These are phyloP conservation scores for Leucozona laternaria DNA, from an alignment of 2,888 invertebrate species.

Conservation along the genomic window DNA sequence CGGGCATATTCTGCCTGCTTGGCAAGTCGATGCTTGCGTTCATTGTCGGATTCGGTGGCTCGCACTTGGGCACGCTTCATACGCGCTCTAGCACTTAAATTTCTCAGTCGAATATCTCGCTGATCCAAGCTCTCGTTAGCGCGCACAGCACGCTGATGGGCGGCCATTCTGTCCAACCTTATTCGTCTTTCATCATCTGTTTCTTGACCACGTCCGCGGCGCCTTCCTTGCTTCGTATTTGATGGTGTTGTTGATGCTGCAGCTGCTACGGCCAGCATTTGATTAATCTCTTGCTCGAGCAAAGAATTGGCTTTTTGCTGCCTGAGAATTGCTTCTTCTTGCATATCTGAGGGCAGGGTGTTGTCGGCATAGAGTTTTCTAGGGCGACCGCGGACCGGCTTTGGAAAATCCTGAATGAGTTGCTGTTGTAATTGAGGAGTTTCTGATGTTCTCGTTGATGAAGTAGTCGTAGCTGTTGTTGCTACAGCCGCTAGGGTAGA, in stretches of 20 bases:
- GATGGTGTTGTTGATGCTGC: constrained; percentile 76
- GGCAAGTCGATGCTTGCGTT: constrained; percentile 81
- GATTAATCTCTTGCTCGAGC: constrained; percentile 83
- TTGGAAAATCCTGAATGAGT: constrained; percentile 82
- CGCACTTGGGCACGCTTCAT: constrained; percentile 82
- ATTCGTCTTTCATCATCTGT: constrained; percentile 82
- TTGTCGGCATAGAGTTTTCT: constrained; percentile 79
- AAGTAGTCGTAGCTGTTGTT: constrained; percentile 75
- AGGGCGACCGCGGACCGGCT: constrained; percentile 83
- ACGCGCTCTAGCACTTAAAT: constrained; percentile 82
- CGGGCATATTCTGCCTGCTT: constrained; percentile 83
- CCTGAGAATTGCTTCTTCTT: constrained; percentile 79
- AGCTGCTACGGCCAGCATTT: constrained; percentile 81
- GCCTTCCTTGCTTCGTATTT: constrained; percentile 76
- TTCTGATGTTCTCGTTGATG: constrained; percentile 52
- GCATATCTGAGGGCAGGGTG: constrained; percentile 76
- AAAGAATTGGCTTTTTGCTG: constrained; percentile 82
- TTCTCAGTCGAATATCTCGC: constrained; percentile 81
- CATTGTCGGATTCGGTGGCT: constrained; percentile 81
- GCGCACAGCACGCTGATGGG: constrained; percentile 82
- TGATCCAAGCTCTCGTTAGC: constrained; percentile 83
- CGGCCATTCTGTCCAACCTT: constrained; percentile 83
- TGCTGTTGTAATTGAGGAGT: constrained; percentile 77
- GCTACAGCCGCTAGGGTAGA: constrained; percentile 69
- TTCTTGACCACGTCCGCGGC: constrained; percentile 82